phyloP scores from a whole-genome alignment of 2,888 invertebrate genomes.

The Cantharis nigra region DNA sequence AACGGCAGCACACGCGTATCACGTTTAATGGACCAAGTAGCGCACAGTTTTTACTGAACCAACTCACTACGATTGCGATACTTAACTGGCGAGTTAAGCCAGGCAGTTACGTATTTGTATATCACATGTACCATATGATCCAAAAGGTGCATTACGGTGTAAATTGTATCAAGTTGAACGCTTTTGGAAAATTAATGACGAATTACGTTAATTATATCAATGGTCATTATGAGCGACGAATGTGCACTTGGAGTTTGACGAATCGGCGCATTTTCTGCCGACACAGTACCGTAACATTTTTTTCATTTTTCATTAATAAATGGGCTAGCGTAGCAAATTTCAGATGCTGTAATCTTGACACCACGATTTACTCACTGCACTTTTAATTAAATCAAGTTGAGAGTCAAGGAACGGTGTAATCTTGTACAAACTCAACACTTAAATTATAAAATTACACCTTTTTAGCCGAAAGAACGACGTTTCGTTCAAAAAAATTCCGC shows the following conservation, averaged over 20 bases:
- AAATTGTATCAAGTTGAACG: background rate
- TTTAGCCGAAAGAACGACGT: background rate
- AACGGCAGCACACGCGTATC: background rate
- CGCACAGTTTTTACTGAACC: background rate
- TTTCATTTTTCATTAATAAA: background rate
- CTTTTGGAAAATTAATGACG: background rate
- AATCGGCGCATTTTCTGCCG: background rate
- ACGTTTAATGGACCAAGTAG: background rate
- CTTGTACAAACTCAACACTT: background rate
- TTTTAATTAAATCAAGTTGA: background rate
- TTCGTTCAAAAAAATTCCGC: background rate
- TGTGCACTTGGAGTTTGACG: background rate
- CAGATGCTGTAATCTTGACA: background rate
- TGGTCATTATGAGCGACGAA: background rate
- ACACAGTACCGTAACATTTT: background rate
- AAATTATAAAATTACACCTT: background rate
- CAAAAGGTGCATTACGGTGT: conserved; percentile 17
- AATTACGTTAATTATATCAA: background rate
- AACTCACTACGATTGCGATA: conserved; percentile 26
- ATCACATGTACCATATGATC: conserved; percentile 25
- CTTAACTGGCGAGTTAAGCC: conserved; percentile 25
- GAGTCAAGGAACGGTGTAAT: background rate
- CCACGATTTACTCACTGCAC: background rate
- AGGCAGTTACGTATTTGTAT: conserved; percentile 28
- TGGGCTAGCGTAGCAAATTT: background rate